Base-by-base conservation (phyloP, 2,797 vertebrate species). In the Atherinosoma microstoma region DNA sequence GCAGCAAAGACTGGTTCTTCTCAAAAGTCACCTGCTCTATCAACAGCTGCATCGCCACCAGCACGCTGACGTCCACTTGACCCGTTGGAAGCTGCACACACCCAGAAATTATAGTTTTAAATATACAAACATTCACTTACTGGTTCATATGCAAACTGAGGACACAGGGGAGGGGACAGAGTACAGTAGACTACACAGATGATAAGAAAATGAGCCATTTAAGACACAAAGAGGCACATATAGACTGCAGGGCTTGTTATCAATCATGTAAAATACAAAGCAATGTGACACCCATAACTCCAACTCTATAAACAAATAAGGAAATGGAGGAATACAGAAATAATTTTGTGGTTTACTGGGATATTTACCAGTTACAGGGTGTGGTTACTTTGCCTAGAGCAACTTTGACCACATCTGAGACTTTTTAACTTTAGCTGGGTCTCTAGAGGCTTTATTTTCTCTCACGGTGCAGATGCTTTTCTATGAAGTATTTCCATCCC, bases 1-100 rank as follows among this genome's bases (percentile, higher is more conserved):
- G 97, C 73, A 99, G 92, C 58, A 99, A 95, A 7, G 93, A 93
- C 16, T 90, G 75, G 87, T 98, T 98, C 93, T 98, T 99, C 91
- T 98, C 98, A 47, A 93, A 87, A 1, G 95, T 96, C 80, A 97
- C 95, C 90, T 99, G 97, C 84, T 99, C 98, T 24, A 97, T 96
- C 87, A 99, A 90, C 68, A 99, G 84, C 84, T 99, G 98, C 60
- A 96, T 75, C 32, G 97, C 97, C 77, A 99, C 96, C 76, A 99
- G 87, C 40, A 98, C 95, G 64, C 96, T 99, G 87, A 99, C 98
- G 71, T 99, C 98, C 93, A 98, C 97, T 65, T 97, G 94, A 64
- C 90, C 92, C 0, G 91, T 91, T 15, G 98, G 96, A 71, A 99
- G 91, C 98, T 99, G 73, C 45, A 81, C 75, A 36, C 60, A 75